Evolutionary conservation across 2,113 vertebrate genomes (phyloP), one percentile per base, ranked within the genome.

Genomic region (Macquaria australasica): DNA sequence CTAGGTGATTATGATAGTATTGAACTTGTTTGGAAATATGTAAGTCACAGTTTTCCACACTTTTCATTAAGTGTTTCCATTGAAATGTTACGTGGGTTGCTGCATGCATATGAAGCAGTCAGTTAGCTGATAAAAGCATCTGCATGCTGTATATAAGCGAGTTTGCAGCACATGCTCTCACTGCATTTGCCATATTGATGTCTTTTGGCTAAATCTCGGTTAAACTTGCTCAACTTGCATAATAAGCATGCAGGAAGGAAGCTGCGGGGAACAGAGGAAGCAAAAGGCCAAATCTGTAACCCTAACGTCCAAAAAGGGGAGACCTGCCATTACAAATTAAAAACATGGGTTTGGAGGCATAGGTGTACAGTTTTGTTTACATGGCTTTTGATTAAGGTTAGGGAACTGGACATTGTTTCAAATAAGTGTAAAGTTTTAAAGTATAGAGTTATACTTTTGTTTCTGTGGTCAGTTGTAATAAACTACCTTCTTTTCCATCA

Each of bases 221-320:
- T 77, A 72, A 91, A 87, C 81, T 75, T 77, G 79, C 89, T 87
- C 85, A 86, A 64, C 62, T 23, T 77, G 84, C 83, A 74, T 69
- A 78, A 88, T 66, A 82, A 86, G 77, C 82, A 60, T 63, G 80
- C 83, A 91, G 92, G 92, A 93, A 93, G 92, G 93, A 94, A 92
- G 82, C 79, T 2, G 82, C 25, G 85, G 77, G 75, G 86, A 87
- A 23, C 55, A 68, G 81, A 91, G 91, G 91, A 92, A 91, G 85
- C 53, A 28, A 68, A 59, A 73, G 90, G 88, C 31, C 83, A 79
- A 48, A 89, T 82, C 77, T 85, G 73, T 83, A 66, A 94, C 86
- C 89, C 43, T 9, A 1, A 41, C 1, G 1, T 80, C 71, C 72
- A 88, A 84, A 89, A 79, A 62, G 60, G 72, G 56, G 43, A 82